Conservation (phyloP, 2,888 invertebrate genomes). For the Standfussiana lucernea region DNA sequence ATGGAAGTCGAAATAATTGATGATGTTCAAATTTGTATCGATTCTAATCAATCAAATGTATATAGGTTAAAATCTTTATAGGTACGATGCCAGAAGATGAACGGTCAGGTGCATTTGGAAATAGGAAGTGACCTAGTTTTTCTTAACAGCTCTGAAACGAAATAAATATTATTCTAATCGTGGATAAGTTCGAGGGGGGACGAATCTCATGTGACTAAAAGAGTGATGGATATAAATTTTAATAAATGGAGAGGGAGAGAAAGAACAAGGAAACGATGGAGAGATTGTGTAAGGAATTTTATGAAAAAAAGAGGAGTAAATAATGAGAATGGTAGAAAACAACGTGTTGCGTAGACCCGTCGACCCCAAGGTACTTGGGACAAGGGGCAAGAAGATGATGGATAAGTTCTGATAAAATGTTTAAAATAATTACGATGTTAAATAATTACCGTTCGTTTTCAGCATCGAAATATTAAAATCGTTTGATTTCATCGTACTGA, state of each 20-base stretch:
- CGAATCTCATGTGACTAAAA: neutral
- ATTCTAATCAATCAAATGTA: conserved; percentile 35
- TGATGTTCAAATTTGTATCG: conserved; percentile 40
- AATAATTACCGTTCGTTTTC: neutral
- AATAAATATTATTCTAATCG: neutral
- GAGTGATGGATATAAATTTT: neutral
- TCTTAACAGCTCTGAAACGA: neutral
- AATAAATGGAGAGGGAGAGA: neutral
- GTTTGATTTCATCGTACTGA: neutral
- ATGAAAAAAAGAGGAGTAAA: neutral
- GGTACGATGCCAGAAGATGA: neutral
- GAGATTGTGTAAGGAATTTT: neutral
- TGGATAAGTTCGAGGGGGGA: neutral
- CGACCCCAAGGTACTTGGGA: neutral
- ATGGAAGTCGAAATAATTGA: conserved; percentile 36
- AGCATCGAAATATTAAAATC: neutral
- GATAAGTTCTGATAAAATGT: neutral
- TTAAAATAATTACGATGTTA: neutral
- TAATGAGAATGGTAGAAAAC: neutral
- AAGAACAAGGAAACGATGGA: neutral
- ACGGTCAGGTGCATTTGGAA: conserved; percentile 1
- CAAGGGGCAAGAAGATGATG: neutral
- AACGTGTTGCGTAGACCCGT: too few species aligned
- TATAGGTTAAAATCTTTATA: conserved; percentile 21
- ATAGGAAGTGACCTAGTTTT: conserved; percentile 30